phyloP scores from a whole-genome alignment of 2,113 vertebrate genomes.

The Aramus guarauna region DNA sequence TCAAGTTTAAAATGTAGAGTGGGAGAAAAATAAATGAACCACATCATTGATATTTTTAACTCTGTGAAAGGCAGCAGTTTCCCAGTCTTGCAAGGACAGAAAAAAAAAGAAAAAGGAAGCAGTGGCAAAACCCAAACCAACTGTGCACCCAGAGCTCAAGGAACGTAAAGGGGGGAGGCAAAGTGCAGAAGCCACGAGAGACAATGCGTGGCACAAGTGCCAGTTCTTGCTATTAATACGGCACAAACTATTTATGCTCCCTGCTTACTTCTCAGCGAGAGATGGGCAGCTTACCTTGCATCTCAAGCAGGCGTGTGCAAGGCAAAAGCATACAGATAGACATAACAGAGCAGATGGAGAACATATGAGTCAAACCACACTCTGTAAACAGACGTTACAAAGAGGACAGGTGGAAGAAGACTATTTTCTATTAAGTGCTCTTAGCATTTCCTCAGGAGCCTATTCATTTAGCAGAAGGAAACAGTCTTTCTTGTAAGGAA shows the following conservation, averaged over 20 bases:
- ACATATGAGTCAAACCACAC: background rate
- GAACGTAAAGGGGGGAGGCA: background rate
- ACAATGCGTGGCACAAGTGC: background rate
- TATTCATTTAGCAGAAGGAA: background rate
- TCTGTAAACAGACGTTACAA: background rate
- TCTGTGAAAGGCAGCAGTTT: background rate
- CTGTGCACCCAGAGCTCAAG: background rate
- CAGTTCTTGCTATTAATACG: background rate
- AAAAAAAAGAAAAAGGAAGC: background rate
- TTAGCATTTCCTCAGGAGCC: background rate
- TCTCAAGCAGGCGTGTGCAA: background rate
- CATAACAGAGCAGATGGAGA: slow-evolving; percentile 36
- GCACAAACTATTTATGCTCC: background rate
- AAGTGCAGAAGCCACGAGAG: background rate
- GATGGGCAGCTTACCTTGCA: background rate
- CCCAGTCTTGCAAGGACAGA: background rate
- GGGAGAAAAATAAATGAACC: background rate
- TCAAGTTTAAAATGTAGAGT: background rate
- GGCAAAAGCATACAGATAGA: background rate
- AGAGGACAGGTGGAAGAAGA: background rate
- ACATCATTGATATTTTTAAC: background rate
- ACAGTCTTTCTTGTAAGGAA: background rate
- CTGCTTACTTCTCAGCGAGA: background rate
- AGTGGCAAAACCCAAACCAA: background rate
- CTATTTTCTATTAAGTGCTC: background rate